A percentile compares a stretch with the other conserved stretches of the same genome.
Conservation (phyloP, 2,797 vertebrate species). For the Chromis chromis region DNA sequence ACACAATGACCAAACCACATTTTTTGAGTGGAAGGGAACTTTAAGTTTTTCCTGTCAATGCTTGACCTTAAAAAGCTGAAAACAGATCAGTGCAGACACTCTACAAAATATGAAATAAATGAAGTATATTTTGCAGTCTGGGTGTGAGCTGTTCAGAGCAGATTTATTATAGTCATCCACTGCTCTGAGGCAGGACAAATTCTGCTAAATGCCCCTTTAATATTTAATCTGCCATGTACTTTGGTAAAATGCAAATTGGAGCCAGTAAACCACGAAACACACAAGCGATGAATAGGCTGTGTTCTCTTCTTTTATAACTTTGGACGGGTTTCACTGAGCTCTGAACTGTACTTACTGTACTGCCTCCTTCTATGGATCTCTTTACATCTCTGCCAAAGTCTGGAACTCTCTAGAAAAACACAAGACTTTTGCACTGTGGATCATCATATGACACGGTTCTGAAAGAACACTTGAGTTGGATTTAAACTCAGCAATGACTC, state of each 20-base stretch:
- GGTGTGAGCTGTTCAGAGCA: background rate
- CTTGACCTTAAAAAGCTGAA: background rate
- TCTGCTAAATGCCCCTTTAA: constrained; percentile 26
- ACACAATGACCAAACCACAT: background rate
- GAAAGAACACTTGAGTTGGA: background rate
- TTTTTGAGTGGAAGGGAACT: background rate
- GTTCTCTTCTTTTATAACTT: too few relatives aligned
- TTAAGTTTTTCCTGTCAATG: background rate
- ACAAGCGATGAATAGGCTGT: background rate
- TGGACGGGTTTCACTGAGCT: background rate
- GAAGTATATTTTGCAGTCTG: background rate
- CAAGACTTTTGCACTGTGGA: background rate
- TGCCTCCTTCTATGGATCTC: background rate
- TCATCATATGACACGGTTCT: background rate
- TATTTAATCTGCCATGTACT: constrained; percentile 13
- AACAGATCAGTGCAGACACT: background rate
- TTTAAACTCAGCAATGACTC: background rate
- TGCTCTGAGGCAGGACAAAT: constrained; percentile 5
- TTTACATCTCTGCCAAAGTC: constrained; percentile 27
- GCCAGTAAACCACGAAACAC: constrained; percentile 4
- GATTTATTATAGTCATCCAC: constrained; percentile 4
- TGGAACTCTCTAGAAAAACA: background rate
- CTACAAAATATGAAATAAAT: background rate
- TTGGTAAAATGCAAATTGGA: constrained; percentile 1
- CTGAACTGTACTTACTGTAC: background rate